Base-by-base conservation (phyloP, 53 echinoderm and acorn worm genomes). In the Pentamera pediparva region DNA sequence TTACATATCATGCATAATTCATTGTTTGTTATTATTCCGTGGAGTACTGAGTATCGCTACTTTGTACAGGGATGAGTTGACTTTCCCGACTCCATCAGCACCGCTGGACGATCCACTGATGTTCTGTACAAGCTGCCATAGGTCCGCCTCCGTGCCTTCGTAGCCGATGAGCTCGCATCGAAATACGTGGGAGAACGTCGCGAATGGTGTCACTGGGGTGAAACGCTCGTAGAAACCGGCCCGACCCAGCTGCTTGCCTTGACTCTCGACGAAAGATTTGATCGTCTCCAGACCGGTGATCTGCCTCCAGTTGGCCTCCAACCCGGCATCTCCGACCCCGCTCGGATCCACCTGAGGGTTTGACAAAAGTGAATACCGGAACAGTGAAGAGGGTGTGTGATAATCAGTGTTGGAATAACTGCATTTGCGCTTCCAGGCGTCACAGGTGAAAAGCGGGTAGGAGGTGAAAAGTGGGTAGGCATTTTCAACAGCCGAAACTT, bases 141-240 rank as follows among this genome's bases (percentile, higher is more conserved):
- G 32, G 34, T 52, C 33, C 32, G 49, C 24, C 54, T 72, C 73
- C 5, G 73, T 26, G 8, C 73, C 73, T n/a, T 52, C n/a, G 34
- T 53, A 72, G 21, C 73, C 73, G 1, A 17, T 1, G 21, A 72
- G 26, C 32, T 72, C 73, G 22, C 52, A 51, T 72, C 73, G 27
- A 35, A 54, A 53, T 25, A 72, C 73, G 73, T 72, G 38, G 6
- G 55, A 53, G 32, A 37, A 72, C 5, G 73, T 53, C 20, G 24
- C 52, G 26, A 72, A 72, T 0, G 73, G 73, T 51, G 52, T 34
- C 3, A 20, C 52, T 39, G 78, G 78, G 0, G 86, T 86, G 61
- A 86, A 86, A 9, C 75, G 59, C 26, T 75, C 76, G 75, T 86
- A 86, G 31, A 86, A 50, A n/a, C 86, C 86, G 22, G 61, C 69